phyloP scores from a whole-genome alignment of 2,113 vertebrate species.

The Thinocorus orbignyianus region DNA sequence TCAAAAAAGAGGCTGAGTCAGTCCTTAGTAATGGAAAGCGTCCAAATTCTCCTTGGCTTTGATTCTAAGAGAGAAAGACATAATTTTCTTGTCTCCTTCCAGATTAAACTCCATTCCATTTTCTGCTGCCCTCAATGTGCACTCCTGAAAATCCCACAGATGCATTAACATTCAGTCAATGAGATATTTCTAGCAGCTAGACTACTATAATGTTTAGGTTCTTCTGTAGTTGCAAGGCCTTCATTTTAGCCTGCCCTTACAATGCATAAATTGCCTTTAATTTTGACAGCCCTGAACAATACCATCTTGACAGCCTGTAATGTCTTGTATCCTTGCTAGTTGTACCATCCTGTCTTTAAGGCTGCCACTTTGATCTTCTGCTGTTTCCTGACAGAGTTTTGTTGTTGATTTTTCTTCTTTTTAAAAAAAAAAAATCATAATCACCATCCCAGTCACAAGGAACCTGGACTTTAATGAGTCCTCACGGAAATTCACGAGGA shows the following conservation, averaged over 20 bases:
- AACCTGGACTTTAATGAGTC: not conserved
- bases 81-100: constrained; percentile 60
- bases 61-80: constrained; percentile 60
- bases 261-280: not conserved
- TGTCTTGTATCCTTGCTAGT: not conserved
- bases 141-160: constrained; percentile 57
- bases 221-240: constrained; percentile 18
- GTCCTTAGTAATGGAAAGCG: constrained; percentile 48
- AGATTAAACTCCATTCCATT: constrained; percentile 64
- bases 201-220: constrained; percentile 49
- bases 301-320: not conserved
- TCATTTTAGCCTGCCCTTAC: not conserved
- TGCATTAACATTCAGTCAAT: constrained; percentile 57
- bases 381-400: not conserved
- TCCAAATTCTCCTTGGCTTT: constrained; percentile 65
- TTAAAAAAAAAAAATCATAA: not conserved
- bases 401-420: not conserved
- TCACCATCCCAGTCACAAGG: not conserved
- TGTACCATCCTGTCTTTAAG: not conserved
- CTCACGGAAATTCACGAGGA: not conserved
- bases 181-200: constrained; percentile 54
- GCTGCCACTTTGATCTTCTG: not conserved
- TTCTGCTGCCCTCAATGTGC: constrained; percentile 33
- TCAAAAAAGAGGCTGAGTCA: constrained; percentile 61
- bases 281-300: constrained; percentile 18